Percentiles rank a stretch among this genome's conserved stretches.
These are phyloP conservation scores for Coelinius sp. DNA, from an alignment of 2,888 invertebrate genomes.

Conservation along the genomic window DNA sequence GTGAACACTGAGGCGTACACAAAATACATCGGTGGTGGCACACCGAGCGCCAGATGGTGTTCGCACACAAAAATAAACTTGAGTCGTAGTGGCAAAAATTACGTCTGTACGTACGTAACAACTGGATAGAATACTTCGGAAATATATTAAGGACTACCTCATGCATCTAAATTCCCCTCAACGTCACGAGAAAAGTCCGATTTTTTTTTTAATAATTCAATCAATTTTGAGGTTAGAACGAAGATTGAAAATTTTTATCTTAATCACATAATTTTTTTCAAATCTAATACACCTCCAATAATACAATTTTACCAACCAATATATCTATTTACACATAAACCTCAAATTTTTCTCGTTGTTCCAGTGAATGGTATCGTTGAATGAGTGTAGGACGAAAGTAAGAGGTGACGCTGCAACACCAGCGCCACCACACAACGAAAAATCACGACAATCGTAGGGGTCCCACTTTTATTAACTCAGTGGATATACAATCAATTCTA, in stretches of 20 bases:
- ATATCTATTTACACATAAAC: constrained; percentile 5
- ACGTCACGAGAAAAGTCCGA: neutral
- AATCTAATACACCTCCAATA: neutral
- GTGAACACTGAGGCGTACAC: constrained; percentile 7
- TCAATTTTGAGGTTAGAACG: neutral
- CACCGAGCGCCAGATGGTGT: constrained; percentile 65
- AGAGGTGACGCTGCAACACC: constrained; percentile 52
- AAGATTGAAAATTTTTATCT: neutral
- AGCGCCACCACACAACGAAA: constrained; percentile 9
- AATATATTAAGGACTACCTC: neutral
- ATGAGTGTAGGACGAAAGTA: constrained; percentile 56
- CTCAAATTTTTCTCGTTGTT: neutral
- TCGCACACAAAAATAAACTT: constrained; percentile 46
- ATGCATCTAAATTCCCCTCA: neutral
- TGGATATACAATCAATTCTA: constrained; percentile 16
- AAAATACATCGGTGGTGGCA: constrained; percentile 47
- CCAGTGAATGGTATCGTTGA: constrained; percentile 60
- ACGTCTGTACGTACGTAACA: constrained; percentile 13
- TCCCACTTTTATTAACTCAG: constrained; percentile 7
- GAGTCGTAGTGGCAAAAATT: constrained; percentile 12
- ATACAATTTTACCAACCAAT: constrained; percentile 28
- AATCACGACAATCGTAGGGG: constrained; percentile 4
- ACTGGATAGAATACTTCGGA: neutral
- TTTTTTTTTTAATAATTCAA: neutral
- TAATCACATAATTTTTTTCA: no score